phyloP scores from a whole-genome alignment of 30 jellyfish, hydroid and myxozoan species.

The Pelagia noctiluca region DNA sequence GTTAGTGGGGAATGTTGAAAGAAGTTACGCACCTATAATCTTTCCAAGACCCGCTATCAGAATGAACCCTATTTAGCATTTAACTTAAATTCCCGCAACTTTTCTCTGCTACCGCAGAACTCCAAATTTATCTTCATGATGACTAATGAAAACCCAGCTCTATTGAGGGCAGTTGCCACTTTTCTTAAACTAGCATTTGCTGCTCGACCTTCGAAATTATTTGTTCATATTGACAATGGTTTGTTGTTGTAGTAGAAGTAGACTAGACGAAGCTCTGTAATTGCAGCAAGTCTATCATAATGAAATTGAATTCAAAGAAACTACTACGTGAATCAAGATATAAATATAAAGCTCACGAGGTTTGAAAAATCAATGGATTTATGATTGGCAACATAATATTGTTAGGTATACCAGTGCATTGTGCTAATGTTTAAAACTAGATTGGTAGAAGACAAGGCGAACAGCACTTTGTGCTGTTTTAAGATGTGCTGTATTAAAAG shows the following conservation, averaged over 20 bases:
- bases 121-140: not conserved
- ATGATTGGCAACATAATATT: too few species aligned
- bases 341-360: too few species aligned
- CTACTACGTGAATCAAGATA: too few species aligned
- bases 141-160: not conserved
- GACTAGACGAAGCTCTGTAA: not conserved
- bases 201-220: not conserved
- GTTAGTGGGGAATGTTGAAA: not conserved
- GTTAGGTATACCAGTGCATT: too few species aligned
- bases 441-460: too few species aligned
- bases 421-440: too few species aligned
- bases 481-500: too few species aligned
- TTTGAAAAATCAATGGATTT: too few species aligned
- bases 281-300: not conserved
- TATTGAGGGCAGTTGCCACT: not conserved
- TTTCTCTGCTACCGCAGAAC: not conserved
- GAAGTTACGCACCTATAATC: not conserved
- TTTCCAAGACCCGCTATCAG: not conserved
- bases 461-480: too few species aligned
- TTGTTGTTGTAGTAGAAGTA: not conserved
- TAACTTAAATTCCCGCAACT: not conserved
- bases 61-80: not conserved
- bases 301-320: not conserved
- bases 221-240: not conserved
- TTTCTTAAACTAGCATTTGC: not conserved